Evolutionary conservation across 2,113 vertebrate species (phyloP).

Genomic region (Azemiops feae): DNA sequence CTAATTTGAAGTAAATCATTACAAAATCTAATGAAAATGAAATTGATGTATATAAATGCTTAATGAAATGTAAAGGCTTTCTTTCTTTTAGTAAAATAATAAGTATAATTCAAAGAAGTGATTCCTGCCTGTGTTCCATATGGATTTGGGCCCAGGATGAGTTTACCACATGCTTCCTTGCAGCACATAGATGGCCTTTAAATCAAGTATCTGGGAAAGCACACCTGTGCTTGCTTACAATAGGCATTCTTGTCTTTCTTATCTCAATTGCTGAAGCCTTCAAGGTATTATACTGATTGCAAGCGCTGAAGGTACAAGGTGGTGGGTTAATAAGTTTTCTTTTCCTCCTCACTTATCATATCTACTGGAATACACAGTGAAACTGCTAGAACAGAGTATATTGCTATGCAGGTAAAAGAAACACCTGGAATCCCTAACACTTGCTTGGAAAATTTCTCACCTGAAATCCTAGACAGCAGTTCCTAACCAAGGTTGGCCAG

Average conservation of each 20-base stretch:
- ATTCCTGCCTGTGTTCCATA: not conserved
- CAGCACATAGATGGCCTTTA: not conserved
- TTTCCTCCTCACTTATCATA: not conserved
- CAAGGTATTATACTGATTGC: not conserved
- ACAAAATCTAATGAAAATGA: not conserved
- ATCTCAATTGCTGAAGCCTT: constrained; percentile 5
- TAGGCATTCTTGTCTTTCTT: not conserved
- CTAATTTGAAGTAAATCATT: not conserved
- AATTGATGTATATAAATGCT: not conserved
- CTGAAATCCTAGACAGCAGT: not conserved
- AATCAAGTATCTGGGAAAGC: not conserved
- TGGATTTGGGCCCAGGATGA: not conserved
- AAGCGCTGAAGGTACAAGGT: not conserved
- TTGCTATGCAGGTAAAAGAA: not conserved
- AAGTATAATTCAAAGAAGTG: not conserved
- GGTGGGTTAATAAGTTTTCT: not conserved
- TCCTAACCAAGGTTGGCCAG: not conserved
- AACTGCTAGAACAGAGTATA: not conserved
- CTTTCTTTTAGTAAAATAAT: not conserved
- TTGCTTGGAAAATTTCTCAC: not conserved
- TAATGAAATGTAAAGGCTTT: not conserved
- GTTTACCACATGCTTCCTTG: not conserved
- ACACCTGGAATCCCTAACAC: not conserved
- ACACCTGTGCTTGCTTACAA: constrained; percentile 9
- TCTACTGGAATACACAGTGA: not conserved